Evolutionary conservation across 2,113 vertebrate genomes (phyloP).

Genomic region (Paraplagusia blochii): DNA sequence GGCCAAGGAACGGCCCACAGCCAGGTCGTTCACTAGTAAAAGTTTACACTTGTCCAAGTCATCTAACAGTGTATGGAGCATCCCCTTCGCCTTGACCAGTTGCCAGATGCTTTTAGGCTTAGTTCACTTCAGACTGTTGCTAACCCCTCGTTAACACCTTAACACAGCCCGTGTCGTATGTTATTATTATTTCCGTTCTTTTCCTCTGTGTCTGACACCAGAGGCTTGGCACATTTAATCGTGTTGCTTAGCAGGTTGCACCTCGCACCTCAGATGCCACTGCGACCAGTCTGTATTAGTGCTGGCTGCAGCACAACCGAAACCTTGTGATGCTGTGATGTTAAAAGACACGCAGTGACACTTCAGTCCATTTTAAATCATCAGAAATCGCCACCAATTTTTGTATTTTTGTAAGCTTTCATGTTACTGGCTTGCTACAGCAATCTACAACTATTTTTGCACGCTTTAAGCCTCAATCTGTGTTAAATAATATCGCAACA

Average conservation of each 20-base stretch:
- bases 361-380: conserved; percentile 6
- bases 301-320: conserved; percentile 25
- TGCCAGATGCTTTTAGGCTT: conserved; percentile 14
- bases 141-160: conserved; percentile 30
- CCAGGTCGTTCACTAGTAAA: conserved; percentile 23
- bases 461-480: too few relatives aligned
- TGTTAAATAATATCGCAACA: too few relatives aligned
- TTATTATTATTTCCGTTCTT: conserved; percentile 37
- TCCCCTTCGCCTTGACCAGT: background rate
- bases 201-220: conserved; percentile 58
- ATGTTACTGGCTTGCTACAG: too few relatives aligned
- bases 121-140: conserved; percentile 22
- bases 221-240: conserved; percentile 43
- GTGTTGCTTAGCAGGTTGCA: conserved; percentile 42
- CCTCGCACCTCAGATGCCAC: conserved; percentile 42
- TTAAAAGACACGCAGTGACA: conserved; percentile 31
- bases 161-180: conserved; percentile 26
- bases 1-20: conserved; percentile 45
- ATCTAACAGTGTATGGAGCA: background rate
- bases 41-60: conserved; percentile 6
- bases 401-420: too few relatives aligned
- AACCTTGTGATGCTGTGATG: conserved; percentile 41
- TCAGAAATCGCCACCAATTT: too few relatives aligned
- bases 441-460: too few relatives aligned
- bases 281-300: conserved; percentile 42